Conservation (phyloP, 2,888 invertebrate species). For the Bimastos eiseni region DNA sequence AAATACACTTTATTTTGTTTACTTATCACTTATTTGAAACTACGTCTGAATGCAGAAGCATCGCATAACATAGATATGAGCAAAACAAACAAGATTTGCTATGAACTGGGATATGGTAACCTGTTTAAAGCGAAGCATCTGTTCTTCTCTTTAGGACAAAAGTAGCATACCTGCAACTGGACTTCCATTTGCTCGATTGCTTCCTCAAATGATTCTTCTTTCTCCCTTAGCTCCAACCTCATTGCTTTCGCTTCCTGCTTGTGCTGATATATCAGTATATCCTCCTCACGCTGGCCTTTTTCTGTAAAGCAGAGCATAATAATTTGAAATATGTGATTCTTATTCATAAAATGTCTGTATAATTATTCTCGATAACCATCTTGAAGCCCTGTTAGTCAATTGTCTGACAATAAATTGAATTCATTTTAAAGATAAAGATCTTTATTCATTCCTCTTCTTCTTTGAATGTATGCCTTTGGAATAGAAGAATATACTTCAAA, state of each 20-base stretch:
- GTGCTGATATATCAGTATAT: background rate
- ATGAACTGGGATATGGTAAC: background rate
- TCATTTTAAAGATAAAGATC: background rate
- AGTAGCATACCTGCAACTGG: slow-evolving; percentile 7
- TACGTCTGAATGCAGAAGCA: background rate
- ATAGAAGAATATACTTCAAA: background rate
- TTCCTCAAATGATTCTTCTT: slow-evolving; percentile 5
- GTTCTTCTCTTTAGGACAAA: too few relatives aligned
- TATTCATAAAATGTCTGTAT: background rate
- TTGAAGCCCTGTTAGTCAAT: background rate
- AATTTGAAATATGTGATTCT: background rate
- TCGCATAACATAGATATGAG: background rate
- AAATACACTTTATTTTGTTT: background rate
- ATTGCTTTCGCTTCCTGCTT: background rate
- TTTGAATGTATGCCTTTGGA: background rate
- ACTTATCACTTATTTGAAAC: background rate
- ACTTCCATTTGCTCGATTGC: slow-evolving; percentile 7
- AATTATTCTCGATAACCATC: background rate
- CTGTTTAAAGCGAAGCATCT: background rate
- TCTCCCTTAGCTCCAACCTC: slow-evolving; percentile 8
- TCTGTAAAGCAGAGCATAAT: background rate
- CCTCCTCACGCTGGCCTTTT: slow-evolving; percentile 6
- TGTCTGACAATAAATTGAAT: background rate
- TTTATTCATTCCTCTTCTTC: background rate
- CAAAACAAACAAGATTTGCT: background rate